A percentile compares a stretch with the other conserved stretches of the same genome.
These are phyloP conservation scores for Acanthosepion lycidas DNA, from an alignment of 2,888 invertebrate species.

Conservation along the genomic window DNA sequence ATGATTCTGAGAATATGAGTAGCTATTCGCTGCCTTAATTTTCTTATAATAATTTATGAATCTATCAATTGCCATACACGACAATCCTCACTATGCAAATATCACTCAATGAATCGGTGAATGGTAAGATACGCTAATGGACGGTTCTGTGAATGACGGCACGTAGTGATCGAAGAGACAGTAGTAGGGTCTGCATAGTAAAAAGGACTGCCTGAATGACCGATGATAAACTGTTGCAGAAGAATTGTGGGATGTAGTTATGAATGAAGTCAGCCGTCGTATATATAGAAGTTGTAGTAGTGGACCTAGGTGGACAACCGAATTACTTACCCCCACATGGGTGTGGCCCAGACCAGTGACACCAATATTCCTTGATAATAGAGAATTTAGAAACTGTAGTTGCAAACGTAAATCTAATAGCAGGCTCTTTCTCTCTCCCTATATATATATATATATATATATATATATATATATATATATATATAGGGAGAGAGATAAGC, in stretches of 20 bases:
- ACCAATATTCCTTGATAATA: too few relatives aligned
- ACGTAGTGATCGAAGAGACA: neutral
- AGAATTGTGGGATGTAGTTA: neutral
- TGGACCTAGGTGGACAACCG: neutral
- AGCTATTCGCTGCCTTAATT: neutral
- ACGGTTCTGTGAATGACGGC: neutral
- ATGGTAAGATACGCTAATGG: neutral
- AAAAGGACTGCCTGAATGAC: neutral
- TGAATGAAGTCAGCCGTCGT: conserved; percentile 1
- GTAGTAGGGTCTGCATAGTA: neutral
- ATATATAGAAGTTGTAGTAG: neutral
- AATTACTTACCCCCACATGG: neutral
- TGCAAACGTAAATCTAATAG: too few relatives aligned
- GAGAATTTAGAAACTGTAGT: too few relatives aligned
- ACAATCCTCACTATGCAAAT: neutral
- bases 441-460: too few relatives aligned
- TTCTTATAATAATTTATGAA: neutral
- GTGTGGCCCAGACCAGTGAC: neutral
- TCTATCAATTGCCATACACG: neutral
- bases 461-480: too few relatives aligned
- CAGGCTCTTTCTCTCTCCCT: too few relatives aligned
- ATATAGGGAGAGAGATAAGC: too few relatives aligned
- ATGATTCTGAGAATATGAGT: neutral
- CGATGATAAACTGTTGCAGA: neutral
- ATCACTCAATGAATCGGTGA: neutral